phyloP scores from a whole-genome alignment of 2,888 invertebrate genomes.

The Marasmarcha lunaedactyla region DNA sequence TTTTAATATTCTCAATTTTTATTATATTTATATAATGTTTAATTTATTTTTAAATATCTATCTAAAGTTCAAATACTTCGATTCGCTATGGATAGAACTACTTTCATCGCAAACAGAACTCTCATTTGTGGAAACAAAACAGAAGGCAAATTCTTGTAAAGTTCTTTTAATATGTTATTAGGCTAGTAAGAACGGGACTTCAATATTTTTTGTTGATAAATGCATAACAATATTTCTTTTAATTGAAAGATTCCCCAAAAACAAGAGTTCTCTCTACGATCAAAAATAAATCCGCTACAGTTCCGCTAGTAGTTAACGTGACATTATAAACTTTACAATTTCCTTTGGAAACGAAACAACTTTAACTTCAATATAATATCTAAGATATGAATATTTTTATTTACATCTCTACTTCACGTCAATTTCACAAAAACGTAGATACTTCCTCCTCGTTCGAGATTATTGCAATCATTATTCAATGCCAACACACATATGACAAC shows the following conservation, averaged over 20 bases:
- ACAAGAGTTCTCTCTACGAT: conserved; percentile 26
- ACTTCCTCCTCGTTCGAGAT: no score
- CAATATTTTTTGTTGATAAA: no score
- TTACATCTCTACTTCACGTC: conserved; percentile 26
- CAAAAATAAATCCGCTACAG: conserved; percentile 25
- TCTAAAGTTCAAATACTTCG: conserved; percentile 24
- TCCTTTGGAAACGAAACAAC: conserved; percentile 60
- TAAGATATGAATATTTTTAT: conserved; percentile 67
- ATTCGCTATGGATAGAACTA: conserved; percentile 17
- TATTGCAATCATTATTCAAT: no score
- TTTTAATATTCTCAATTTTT: conserved; percentile 13
- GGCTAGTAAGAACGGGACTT: no score
- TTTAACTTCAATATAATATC: conserved; percentile 58
- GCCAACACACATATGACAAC: no score
- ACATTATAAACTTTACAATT: conserved; percentile 55
- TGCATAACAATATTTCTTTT: no score
- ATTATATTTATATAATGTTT: conserved; percentile 14
- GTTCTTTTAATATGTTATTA: no score
- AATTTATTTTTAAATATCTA: conserved; percentile 20
- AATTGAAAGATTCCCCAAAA: no score
- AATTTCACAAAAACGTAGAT: background rate
- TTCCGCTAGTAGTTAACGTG: conserved; percentile 56
- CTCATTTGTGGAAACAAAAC: background rate
- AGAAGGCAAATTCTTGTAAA: background rate
- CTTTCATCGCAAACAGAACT: conserved; percentile 19